A percentile compares a stretch with the other conserved stretches of the same genome.
phyloP scores from a whole-genome alignment of 1,140 invertebrate species.

The Drosophila lini region DNA sequence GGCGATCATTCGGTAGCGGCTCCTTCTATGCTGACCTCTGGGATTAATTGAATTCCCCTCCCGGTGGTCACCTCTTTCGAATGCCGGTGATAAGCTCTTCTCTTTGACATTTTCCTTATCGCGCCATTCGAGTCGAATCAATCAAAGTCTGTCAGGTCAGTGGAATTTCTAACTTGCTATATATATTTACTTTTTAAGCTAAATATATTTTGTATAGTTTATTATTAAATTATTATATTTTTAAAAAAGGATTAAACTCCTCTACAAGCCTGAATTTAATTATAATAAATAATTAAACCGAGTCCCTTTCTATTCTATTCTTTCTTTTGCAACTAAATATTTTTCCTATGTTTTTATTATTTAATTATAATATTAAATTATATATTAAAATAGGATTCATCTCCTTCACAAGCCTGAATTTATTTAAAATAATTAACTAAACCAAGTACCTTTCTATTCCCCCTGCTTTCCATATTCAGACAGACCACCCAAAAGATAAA shows the following conservation, averaged over 20 bases:
- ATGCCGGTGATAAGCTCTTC: conserved; percentile 18
- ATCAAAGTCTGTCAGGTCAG: conserved; percentile 30
- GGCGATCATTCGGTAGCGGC: conserved; percentile 52
- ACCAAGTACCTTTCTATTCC: neutral
- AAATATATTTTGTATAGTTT: too few species aligned
- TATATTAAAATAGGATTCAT: neutral
- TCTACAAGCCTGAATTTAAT: too few species aligned
- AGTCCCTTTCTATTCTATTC: too few species aligned
- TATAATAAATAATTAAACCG: too few species aligned
- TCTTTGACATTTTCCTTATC: conserved; percentile 65
- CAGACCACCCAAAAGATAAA: neutral
- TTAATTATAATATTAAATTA: too few species aligned
- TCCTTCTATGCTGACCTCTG: conserved; percentile 42
- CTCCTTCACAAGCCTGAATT: neutral
- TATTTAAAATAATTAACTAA: neutral
- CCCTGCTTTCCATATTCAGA: neutral
- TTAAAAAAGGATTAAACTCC: too few species aligned
- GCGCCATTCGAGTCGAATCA: conserved; percentile 28
- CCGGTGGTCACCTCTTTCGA: conserved; percentile 49
- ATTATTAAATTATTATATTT: too few species aligned
- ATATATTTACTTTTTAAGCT: too few species aligned
- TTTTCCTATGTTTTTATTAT: too few species aligned
- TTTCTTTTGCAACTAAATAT: too few species aligned
- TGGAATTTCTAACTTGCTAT: neutral
- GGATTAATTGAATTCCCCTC: conserved; percentile 70